A percentile compares a stretch with the other conserved stretches of the same genome.
Evolutionary conservation across 1,140 invertebrate genomes (phyloP).

Genomic region (Phortica variegata): DNA sequence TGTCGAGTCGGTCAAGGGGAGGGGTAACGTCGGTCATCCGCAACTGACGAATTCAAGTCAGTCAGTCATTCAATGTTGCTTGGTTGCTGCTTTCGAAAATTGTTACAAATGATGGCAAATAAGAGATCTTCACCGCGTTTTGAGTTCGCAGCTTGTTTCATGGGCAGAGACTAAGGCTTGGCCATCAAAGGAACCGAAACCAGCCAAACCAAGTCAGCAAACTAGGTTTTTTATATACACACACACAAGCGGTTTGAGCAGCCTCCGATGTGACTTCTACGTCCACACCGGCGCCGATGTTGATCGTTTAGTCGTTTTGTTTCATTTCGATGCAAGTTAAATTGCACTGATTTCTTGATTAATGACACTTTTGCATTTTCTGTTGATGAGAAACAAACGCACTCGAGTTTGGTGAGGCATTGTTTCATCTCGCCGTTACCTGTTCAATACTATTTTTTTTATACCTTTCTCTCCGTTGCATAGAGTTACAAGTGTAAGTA

Average conservation of each 20-base stretch:
- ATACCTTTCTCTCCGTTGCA: too few relatives aligned
- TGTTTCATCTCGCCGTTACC: constrained; percentile 22
- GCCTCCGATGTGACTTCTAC: not conserved
- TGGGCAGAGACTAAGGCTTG: too few relatives aligned
- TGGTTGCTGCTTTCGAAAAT: constrained; percentile 43
- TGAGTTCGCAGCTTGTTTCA: too few relatives aligned
- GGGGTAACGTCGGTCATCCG: not conserved
- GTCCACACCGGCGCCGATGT: not conserved
- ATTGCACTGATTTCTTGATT: constrained; percentile 54
- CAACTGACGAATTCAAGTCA: constrained; percentile 29
- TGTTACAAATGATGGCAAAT: constrained; percentile 58
- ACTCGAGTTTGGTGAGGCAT: too few relatives aligned
- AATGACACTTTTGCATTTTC: constrained; percentile 46
- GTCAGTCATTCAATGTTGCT: not conserved
- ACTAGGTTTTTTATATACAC: constrained; percentile 2
- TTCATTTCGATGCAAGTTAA: constrained; percentile 24
- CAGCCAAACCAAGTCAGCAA: constrained; percentile 5
- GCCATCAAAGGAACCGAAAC: constrained; percentile 50
- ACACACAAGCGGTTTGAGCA: not conserved
- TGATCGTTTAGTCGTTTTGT: constrained; percentile 23
- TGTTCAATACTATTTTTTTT: too few relatives aligned
- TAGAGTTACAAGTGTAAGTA: too few relatives aligned
- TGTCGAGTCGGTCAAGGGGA: not conserved
- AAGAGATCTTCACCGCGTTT: constrained; percentile 55
- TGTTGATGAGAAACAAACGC: too few relatives aligned